A percentile compares a stretch with the other conserved stretches of the same genome.
These are phyloP conservation scores for Trachythela sp. DNA, from an alignment of 64 coral and sea anemone species.

Conservation along the genomic window DNA sequence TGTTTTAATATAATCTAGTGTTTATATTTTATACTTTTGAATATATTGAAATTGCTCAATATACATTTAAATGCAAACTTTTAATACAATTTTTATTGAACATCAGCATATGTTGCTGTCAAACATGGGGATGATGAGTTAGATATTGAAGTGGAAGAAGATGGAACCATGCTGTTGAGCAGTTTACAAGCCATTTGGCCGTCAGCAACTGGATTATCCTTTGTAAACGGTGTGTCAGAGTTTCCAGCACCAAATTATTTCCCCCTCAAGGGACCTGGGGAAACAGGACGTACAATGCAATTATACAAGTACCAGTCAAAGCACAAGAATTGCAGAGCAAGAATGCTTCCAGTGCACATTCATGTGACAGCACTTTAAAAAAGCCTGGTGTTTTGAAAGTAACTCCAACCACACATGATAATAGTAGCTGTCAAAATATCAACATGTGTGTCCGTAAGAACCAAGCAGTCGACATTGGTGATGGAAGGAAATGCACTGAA, in stretches of 20 bases:
- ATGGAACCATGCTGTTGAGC: not conserved
- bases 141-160: not conserved
- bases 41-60: no score
- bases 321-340: no score
- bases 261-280: not conserved
- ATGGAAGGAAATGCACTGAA: slow-evolving; percentile 33
- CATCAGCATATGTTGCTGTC: not conserved
- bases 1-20: no score
- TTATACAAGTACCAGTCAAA: not conserved
- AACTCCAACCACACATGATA: no score
- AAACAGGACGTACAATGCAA: not conserved
- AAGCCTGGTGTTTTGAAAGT: no score
- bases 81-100: no score
- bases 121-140: not conserved
- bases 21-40: no score
- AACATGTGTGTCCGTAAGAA: slow-evolving; percentile 45
- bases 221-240: not conserved
- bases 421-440: no score
- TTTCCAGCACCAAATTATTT: not conserved
- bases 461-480: slow-evolving; percentile 43
- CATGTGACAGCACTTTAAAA: no score
- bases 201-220: not conserved
- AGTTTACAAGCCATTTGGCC: not conserved
- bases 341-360: no score
- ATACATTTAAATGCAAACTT: no score